These are phyloP conservation scores for Vombatus ursinus DNA, from an alignment of 2,113 vertebrate species.

Conservation along the genomic window DNA sequence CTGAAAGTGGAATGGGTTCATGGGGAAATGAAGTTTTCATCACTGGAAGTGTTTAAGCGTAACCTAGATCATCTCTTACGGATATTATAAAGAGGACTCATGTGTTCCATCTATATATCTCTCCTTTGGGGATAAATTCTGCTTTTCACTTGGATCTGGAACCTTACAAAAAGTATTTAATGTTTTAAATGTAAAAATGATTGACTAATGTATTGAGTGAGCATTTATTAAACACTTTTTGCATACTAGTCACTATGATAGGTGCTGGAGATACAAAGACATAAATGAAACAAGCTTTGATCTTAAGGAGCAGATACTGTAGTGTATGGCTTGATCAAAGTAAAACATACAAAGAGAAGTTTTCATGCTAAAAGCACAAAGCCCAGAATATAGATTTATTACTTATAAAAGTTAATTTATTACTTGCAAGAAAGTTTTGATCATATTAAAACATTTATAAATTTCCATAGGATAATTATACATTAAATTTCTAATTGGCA, in stretches of 20 bases:
- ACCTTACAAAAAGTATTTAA: neutral
- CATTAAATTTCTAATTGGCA: neutral
- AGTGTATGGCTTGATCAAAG: neutral
- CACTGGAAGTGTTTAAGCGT: neutral
- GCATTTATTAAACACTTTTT: neutral
- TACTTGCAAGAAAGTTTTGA: neutral
- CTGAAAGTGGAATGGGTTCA: neutral
- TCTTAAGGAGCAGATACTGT: neutral
- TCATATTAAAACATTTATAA: neutral
- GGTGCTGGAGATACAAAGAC: neutral
- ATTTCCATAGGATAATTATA: slow-evolving; percentile 9
- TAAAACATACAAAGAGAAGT: neutral
- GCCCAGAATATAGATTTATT: neutral
- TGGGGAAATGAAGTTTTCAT: neutral
- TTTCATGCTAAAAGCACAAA: neutral
- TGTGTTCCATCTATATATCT: neutral
- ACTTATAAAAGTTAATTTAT: neutral
- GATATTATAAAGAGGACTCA: neutral
- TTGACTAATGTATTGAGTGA: neutral
- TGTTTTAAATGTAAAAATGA: neutral
- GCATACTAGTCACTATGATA: neutral
- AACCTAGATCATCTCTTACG: neutral
- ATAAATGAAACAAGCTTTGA: neutral
- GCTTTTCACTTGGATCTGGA: neutral
- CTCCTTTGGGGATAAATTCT: neutral